Evolutionary conservation across 2,113 vertebrate genomes (phyloP).

Genomic region (Sorex fumeus): DNA sequence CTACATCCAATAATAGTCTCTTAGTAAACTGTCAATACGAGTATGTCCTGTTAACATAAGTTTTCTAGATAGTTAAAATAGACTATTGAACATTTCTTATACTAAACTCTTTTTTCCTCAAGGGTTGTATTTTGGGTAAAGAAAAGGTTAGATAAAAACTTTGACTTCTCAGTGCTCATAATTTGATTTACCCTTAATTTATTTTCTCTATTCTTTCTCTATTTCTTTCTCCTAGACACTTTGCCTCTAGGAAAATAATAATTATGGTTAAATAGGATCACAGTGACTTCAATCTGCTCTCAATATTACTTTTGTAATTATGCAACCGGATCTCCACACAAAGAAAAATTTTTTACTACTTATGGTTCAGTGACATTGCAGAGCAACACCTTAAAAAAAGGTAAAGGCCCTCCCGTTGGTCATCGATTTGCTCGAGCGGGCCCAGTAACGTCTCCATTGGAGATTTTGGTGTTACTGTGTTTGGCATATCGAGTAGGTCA

Average conservation of each 20-base stretch:
- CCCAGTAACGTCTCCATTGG: too few species aligned
- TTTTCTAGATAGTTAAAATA: constrained; percentile 41
- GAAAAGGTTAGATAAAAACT: neutral
- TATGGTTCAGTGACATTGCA: constrained; percentile 72
- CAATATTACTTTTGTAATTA: constrained; percentile 61
- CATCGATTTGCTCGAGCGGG: too few species aligned
- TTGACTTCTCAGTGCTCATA: neutral
- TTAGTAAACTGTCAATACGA: constrained; percentile 42
- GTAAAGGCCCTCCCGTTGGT: too few species aligned
- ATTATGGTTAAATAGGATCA: constrained; percentile 15
- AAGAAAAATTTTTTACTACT: constrained; percentile 80
- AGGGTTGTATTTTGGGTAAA: neutral
- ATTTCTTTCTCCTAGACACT: neutral
- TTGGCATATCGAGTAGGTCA: too few species aligned
- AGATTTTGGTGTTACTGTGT: too few species aligned
- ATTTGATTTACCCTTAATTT: constrained; percentile 31
- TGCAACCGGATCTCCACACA: constrained; percentile 75
- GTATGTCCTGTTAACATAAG: neutral
- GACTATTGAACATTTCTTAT: neutral
- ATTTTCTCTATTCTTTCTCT: neutral
- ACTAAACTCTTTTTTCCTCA: neutral
- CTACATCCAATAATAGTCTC: constrained; percentile 26
- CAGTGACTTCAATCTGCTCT: neutral
- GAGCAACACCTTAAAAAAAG: neutral
- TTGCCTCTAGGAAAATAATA: neutral